Base-by-base conservation (phyloP, 2,113 vertebrate genomes). In the Rhipidura dahli region DNA sequence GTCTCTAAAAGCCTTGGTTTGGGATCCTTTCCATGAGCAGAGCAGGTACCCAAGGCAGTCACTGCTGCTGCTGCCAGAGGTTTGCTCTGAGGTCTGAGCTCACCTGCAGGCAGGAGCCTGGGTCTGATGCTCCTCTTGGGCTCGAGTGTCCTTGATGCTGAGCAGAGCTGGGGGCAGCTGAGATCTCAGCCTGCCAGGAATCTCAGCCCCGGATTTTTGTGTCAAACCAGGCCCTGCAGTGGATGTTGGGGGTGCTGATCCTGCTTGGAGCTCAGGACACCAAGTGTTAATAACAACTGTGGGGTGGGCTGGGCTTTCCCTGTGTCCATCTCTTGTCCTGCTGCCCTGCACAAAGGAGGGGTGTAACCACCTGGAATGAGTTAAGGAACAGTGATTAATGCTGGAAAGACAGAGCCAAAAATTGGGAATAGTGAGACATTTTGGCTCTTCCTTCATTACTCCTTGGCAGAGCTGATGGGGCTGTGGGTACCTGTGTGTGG, bases 251-350 rank as follows among this genome's bases (percentile, higher is more conserved):
- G 12, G 10, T 18, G 50, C 22, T 54, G 35, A 30, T 40, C 26
- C 65, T 64, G 39, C 30, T 23, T 23, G 20, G 54, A 45, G 31
- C 57, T 47, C 13, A 1, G 61, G 28, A 20, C 21, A 28, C 14
- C 0, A 1, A 20, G 14, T 10, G 45, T 20, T 56, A 15, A 28
- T 33, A 30, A 27, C 18, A 24, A 0, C 47, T 22, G 2, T 42
- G 49, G n/a, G 2, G 10, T 8, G 44, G 37, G 28, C 60, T 72
- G 79, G 27, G 5, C 33, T 30, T 65, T 14, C 20, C 54, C n/a
- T 0, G 1, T 23, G 66, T 8, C 49, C 35, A 26, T 10, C 47
- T 39, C 83, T 27, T 47, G 39, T 65, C 42, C 79, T 76, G 56
- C 45, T 56, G 63, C 30, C 66, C 23, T 28, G 73, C 18, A 20